Conservation (phyloP, 2,888 invertebrate species). For the Syritta pipiens region DNA sequence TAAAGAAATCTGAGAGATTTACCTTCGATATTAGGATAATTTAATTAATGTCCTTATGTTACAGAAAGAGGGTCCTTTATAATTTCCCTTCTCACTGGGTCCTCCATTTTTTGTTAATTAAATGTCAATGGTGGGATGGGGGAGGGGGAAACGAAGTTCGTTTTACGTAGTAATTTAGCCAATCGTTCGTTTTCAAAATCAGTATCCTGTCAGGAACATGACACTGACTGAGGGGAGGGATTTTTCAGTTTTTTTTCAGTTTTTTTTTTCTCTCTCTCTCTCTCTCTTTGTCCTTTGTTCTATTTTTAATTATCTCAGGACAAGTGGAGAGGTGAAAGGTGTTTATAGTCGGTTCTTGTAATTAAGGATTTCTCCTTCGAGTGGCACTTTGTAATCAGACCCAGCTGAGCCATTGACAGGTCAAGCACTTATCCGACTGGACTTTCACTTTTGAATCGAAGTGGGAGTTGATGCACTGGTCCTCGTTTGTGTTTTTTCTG, state of each 20-base stretch:
- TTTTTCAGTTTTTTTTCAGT: not conserved
- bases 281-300: no score
- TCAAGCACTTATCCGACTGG: no score
- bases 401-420: not conserved
- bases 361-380: not conserved
- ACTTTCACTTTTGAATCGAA: no score
- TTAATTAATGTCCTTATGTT: constrained; percentile 65
- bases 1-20: constrained; percentile 19
- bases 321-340: no score
- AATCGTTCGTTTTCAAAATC: no score
- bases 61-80: constrained; percentile 24
- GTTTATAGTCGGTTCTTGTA: no score
- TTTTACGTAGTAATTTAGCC: constrained; percentile 40
- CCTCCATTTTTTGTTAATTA: constrained; percentile 27
- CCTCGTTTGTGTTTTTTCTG: no score
- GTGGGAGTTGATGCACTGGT: no score
- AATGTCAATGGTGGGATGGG: constrained; percentile 31
- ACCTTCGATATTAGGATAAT: constrained; percentile 59
- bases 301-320: not conserved
- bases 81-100: not conserved
- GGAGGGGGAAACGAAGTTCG: constrained; percentile 5
- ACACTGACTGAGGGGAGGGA: not conserved
- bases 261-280: no score
- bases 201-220: not conserved
- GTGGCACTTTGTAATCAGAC: not conserved